phyloP scores from a whole-genome alignment of 1,140 invertebrate genomes.

The Acromyrmex heyeri region DNA sequence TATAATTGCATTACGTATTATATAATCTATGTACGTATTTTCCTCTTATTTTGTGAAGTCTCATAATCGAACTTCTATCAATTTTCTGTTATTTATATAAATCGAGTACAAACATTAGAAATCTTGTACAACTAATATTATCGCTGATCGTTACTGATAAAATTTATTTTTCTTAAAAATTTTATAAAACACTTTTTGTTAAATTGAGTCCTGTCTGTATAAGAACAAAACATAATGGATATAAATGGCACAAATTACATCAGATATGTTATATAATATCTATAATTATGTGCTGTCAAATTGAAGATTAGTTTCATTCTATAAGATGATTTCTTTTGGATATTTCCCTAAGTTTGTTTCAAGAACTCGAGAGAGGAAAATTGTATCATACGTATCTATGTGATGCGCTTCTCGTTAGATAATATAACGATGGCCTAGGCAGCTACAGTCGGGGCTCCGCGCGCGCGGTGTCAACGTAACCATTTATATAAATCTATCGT shows the following conservation, averaged over 20 bases:
- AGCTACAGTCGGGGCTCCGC: slow-evolving; percentile 78
- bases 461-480: slow-evolving; percentile 85
- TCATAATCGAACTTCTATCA: neutral
- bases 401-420: slow-evolving; percentile 81
- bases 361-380: slow-evolving; percentile 4
- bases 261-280: slow-evolving; percentile 33
- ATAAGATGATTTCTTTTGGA: neutral
- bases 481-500: slow-evolving; percentile 87
- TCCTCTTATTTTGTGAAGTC: neutral
- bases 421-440: slow-evolving; percentile 82
- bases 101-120: neutral
- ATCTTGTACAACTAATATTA: neutral
- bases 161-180: neutral
- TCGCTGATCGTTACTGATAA: neutral
- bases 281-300: slow-evolving; percentile 22
- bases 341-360: neutral
- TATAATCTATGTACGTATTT: neutral
- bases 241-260: slow-evolving; percentile 29
- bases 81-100: slow-evolving; percentile 18
- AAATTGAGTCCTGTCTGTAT: neutral
- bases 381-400: slow-evolving; percentile 18
- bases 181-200: neutral
- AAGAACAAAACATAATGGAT: neutral
- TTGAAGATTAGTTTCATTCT: neutral
- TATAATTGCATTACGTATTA: slow-evolving; percentile 24